These are phyloP conservation scores for Amblyopsis hoosieri DNA, from an alignment of 2,797 vertebrate species.

Conservation along the genomic window DNA sequence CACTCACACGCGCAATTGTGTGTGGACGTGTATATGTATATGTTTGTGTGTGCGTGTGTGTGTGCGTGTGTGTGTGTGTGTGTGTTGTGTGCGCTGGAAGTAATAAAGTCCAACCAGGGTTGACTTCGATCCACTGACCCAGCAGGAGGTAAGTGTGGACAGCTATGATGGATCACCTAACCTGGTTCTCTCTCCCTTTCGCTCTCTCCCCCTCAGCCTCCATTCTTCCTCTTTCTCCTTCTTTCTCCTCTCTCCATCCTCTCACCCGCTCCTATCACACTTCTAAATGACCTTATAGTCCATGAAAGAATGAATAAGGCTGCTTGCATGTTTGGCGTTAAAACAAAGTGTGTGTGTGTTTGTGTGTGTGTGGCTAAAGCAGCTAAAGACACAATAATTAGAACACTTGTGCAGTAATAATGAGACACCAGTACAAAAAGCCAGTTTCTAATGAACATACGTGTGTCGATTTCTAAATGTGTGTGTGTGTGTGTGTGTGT, in stretches of 20 bases:
- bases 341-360: neutral
- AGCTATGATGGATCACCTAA: slow-evolving; percentile 92
- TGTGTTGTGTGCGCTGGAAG: slow-evolving; percentile 81
- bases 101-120: slow-evolving; percentile 91
- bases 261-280: slow-evolving; percentile 51
- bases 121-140: slow-evolving; percentile 89
- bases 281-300: slow-evolving; percentile 71
- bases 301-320: slow-evolving; percentile 66
- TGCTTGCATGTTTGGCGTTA: slow-evolving; percentile 50
- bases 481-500: slow-evolving; percentile 3
- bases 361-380: neutral
- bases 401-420: no score
- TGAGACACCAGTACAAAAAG: no score
- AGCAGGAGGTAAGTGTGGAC: slow-evolving; percentile 86
- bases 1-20: slow-evolving; percentile 20
- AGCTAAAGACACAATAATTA: no score
- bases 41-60: slow-evolving; percentile 26
- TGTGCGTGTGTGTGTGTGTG: slow-evolving; percentile 23
- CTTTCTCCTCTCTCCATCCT: slow-evolving; percentile 28
- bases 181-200: slow-evolving; percentile 66
- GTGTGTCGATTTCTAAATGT: neutral
- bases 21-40: slow-evolving; percentile 19
- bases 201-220: neutral
- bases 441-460: neutral
- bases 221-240: slow-evolving; percentile 55